phyloP scores from a whole-genome alignment of 2,113 vertebrate genomes.

The Hylia prasina region DNA sequence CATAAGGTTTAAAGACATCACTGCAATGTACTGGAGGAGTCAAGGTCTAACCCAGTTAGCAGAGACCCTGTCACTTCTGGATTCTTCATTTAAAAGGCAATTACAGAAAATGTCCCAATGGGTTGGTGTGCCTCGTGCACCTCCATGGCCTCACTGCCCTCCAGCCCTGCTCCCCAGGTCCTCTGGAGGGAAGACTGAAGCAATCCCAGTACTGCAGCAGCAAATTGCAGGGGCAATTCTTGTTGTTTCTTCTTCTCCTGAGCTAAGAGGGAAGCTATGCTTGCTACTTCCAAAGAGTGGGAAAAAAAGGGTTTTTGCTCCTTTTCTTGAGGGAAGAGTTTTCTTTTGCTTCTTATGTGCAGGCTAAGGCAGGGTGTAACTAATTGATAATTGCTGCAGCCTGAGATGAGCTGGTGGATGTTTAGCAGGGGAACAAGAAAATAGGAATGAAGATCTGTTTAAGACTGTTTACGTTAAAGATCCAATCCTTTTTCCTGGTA shows the following conservation, averaged over 20 bases:
- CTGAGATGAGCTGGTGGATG: not conserved
- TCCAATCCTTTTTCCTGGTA: not conserved
- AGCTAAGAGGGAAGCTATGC: not conserved
- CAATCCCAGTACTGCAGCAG: accelerated
- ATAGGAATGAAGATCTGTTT: not conserved
- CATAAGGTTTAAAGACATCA: not conserved
- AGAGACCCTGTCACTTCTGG: not conserved
- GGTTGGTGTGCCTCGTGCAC: not conserved
- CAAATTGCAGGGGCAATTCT: not conserved
- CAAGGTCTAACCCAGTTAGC: not conserved
- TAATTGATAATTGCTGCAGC: not conserved
- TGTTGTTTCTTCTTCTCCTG: not conserved
- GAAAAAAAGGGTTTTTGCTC: accelerated
- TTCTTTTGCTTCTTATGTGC: not conserved
- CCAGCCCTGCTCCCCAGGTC: not conserved
- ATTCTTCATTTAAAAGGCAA: not conserved
- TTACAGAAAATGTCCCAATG: not conserved
- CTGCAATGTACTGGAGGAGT: not conserved
- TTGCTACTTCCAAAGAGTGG: not conserved
- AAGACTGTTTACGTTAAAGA: not conserved
- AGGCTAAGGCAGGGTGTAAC: not conserved
- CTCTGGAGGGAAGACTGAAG: not conserved
- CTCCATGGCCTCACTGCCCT: not conserved
- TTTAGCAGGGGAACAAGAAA: not conserved
- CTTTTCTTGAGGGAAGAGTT: not conserved